A percentile compares a stretch with the other conserved stretches of the same genome.
Evolutionary conservation across 2,888 invertebrate species (phyloP).

Genomic region (Chironomus riparius): DNA sequence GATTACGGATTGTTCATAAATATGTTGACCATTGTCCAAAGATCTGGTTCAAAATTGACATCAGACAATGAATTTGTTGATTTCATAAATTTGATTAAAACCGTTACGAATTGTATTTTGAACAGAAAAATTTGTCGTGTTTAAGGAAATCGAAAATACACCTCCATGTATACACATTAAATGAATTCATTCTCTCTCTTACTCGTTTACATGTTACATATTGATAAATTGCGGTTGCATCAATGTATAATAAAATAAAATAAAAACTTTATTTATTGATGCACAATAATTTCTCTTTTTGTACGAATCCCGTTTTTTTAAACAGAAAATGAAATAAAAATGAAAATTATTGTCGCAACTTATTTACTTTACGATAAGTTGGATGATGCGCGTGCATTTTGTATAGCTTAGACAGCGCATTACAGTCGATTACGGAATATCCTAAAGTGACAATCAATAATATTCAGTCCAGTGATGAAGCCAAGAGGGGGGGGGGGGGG

Average conservation of each 20-base stretch:
- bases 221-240: constrained; percentile 7
- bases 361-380: too few relatives aligned
- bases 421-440: too few relatives aligned
- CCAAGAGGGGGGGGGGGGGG: too few relatives aligned
- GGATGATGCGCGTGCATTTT: too few relatives aligned
- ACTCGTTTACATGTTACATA: neutral
- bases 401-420: too few relatives aligned
- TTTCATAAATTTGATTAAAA: constrained; percentile 20
- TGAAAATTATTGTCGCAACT: neutral
- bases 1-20: neutral
- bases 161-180: neutral
- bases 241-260: neutral
- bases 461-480: too few relatives aligned
- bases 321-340: neutral
- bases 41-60: neutral
- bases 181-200: neutral
- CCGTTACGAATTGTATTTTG: constrained; percentile 9
- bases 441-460: too few relatives aligned
- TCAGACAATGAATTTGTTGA: neutral
- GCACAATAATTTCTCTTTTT: neutral
- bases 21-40: neutral
- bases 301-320: neutral
- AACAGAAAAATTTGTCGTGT: neutral
- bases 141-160: constrained; percentile 2
- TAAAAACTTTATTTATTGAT: neutral